Conservation (phyloP, 2,113 vertebrate genomes). For the Ictidomys tridecemlineatus region DNA sequence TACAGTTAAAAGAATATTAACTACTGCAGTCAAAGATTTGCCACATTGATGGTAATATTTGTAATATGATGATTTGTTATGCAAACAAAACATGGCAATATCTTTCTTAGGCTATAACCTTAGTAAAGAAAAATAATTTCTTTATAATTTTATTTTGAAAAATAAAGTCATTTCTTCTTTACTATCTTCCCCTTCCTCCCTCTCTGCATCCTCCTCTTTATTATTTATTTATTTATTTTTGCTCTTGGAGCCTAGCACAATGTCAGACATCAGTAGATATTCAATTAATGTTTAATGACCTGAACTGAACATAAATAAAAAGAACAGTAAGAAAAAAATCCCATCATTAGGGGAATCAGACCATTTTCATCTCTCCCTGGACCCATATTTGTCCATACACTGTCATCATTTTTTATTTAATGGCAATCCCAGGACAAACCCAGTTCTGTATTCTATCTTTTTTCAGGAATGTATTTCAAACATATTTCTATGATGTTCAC, state of each 20-base stretch:
- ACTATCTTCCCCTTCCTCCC: neutral
- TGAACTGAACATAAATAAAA: neutral
- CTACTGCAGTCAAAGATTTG: neutral
- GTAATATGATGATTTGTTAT: conserved; percentile 10
- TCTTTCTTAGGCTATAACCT: neutral
- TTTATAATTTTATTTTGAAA: neutral
- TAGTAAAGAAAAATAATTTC: neutral
- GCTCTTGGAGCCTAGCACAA: neutral
- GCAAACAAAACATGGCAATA: neutral
- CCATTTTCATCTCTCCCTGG: neutral
- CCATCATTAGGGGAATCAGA: neutral
- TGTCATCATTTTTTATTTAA: conserved; percentile 31
- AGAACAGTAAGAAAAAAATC: neutral
- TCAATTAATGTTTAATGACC: conserved; percentile 35
- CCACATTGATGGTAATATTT: neutral
- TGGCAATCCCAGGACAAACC: neutral
- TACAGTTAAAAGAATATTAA: neutral
- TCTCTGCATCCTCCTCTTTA: neutral
- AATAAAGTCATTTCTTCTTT: neutral
- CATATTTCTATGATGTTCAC: neutral
- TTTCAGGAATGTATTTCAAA: neutral
- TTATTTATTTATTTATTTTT: neutral
- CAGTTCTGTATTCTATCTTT: neutral
- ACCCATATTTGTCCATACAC: neutral
- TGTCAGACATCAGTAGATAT: neutral